These are phyloP conservation scores for Ophion ventricosus DNA, from an alignment of 2,888 invertebrate genomes.

Conservation along the genomic window DNA sequence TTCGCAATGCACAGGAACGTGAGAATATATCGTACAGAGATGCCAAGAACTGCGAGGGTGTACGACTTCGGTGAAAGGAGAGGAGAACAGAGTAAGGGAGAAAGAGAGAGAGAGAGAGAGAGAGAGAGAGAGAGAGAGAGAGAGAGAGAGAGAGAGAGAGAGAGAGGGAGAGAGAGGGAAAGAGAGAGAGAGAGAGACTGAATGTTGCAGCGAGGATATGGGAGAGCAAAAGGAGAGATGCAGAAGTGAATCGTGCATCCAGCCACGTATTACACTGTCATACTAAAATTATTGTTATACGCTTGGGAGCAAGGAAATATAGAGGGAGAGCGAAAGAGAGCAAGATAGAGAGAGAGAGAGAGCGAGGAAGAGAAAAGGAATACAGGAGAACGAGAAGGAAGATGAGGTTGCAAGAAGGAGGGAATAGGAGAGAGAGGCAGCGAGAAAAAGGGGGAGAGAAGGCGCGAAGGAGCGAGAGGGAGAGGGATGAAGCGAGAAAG, in stretches of 20 bases:
- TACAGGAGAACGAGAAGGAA: not conserved
- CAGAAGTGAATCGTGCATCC: constrained; percentile 58
- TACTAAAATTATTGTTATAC: constrained; percentile 64
- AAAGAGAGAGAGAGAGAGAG: too few relatives aligned
- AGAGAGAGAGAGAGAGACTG: constrained; percentile 5
- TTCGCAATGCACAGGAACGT: constrained; percentile 8
- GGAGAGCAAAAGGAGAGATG: constrained; percentile 24
- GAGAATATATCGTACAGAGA: constrained; percentile 42
- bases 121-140: too few relatives aligned
- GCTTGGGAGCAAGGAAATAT: constrained; percentile 23
- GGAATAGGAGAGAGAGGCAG: not conserved
- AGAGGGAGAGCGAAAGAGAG: not conserved
- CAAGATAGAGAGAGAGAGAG: not conserved
- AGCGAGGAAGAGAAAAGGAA: not conserved
- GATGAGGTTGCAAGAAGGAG: not conserved
- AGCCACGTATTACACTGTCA: constrained; percentile 50
- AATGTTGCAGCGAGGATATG: constrained; percentile 15
- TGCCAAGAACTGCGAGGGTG: constrained; percentile 8
- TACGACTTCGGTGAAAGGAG: not conserved
- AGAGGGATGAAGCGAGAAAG: constrained; percentile 3
- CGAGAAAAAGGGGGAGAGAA: not conserved
- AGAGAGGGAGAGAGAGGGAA: not conserved
- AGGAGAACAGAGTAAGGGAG: too few relatives aligned
- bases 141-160: too few relatives aligned
- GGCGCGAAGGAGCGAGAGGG: not conserved